These are phyloP conservation scores for Cyanistes caeruleus DNA, from an alignment of 2,113 vertebrate species.

Conservation along the genomic window DNA sequence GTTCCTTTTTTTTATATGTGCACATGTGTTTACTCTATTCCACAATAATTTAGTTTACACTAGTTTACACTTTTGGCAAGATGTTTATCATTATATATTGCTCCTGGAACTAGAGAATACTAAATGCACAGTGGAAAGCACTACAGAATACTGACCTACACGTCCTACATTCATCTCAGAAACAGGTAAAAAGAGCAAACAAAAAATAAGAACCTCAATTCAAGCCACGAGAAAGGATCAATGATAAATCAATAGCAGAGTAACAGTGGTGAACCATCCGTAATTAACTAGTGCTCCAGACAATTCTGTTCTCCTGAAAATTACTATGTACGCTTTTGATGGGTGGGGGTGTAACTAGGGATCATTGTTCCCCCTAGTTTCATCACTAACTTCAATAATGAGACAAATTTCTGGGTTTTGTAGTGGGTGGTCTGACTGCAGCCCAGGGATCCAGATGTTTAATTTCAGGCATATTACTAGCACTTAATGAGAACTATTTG, in stretches of 20 bases:
- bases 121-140: background rate
- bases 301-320: background rate
- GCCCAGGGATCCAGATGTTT: background rate
- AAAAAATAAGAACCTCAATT: background rate
- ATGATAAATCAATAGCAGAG: background rate
- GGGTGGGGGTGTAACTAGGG: background rate
- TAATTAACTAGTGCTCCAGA: background rate
- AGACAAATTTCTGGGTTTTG: background rate
- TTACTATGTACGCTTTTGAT: background rate
- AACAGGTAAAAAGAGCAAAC: background rate
- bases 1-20: background rate
- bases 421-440: background rate
- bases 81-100: background rate
- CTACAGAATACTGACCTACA: background rate
- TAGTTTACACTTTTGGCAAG: background rate
- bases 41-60: background rate
- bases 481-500: background rate
- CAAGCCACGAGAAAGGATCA: background rate
- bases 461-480: background rate
- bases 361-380: fast-evolving
- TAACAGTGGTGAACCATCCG: background rate
- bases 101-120: background rate
- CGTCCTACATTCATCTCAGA: background rate
- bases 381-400: background rate
- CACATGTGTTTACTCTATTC: background rate